phyloP scores from a whole-genome alignment of 2,888 invertebrate species.

The Listrodromus nycthemerus region DNA sequence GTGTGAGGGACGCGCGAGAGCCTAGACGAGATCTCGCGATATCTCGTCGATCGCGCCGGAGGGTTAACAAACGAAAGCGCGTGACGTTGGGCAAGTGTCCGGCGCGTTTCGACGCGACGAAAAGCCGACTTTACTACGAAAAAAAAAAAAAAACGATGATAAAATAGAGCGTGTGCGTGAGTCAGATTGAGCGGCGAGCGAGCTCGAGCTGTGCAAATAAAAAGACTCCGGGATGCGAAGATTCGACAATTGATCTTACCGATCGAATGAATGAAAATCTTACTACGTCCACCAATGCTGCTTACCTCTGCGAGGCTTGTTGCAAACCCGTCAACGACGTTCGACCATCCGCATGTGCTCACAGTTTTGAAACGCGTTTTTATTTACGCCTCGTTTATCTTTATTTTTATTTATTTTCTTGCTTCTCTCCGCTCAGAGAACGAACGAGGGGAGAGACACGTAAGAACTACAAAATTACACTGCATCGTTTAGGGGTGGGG shows the following conservation, averaged over 20 bases:
- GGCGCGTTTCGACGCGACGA: constrained; percentile 9
- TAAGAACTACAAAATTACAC: constrained; percentile 66
- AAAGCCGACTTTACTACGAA: too few species aligned
- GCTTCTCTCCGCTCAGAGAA: too few species aligned
- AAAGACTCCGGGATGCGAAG: not conserved
- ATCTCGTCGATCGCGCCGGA: not conserved
- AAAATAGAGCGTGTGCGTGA: constrained; percentile 11
- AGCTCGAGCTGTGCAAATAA: not conserved
- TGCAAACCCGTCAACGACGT: constrained; percentile 63
- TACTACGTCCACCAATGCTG: not conserved
- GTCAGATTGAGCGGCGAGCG: constrained; percentile 6
- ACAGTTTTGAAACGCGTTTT: not conserved
- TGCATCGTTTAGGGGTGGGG: constrained; percentile 72
- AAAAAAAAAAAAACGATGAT: not conserved
- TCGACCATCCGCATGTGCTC: constrained; percentile 43
- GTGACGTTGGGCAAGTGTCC: constrained; percentile 15
- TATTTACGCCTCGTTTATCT: constrained; percentile 3
- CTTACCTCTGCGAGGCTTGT: constrained; percentile 68
- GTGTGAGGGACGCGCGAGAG: constrained; percentile 19
- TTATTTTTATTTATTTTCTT: not conserved
- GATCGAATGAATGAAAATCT: constrained; percentile 51
- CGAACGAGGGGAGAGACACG: not conserved
- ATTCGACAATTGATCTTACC: constrained; percentile 26
- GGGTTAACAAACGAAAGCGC: constrained; percentile 37
- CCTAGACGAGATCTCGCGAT: not conserved